Evolutionary conservation across 2,888 invertebrate genomes (phyloP).

Genomic region (Actias luna): DNA sequence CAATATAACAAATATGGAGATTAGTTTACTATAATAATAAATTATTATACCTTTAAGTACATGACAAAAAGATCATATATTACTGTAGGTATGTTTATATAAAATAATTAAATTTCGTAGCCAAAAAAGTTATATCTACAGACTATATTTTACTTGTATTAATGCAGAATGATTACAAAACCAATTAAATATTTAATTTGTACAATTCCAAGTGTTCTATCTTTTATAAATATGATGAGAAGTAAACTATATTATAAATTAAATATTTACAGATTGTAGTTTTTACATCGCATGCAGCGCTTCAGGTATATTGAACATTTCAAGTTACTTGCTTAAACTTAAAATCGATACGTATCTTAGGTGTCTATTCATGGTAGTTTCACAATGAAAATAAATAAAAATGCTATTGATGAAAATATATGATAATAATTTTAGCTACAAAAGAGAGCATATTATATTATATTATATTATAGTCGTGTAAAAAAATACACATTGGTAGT

Average conservation of each 20-base stretch:
- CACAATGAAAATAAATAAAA: not conserved
- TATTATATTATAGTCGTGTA: no score
- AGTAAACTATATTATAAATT: not conserved
- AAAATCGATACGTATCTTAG: no score
- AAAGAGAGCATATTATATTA: not conserved
- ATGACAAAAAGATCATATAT: not conserved
- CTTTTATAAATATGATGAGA: not conserved
- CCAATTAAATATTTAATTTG: no score
- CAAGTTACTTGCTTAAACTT: not conserved
- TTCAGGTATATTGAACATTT: no score
- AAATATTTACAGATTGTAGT: no score
- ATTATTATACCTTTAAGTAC: not conserved
- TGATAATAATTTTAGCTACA: not conserved
- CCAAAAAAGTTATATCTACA: not conserved
- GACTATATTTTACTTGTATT: not conserved
- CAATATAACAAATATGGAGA: not conserved
- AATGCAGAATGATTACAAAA: not conserved
- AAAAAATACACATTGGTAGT: not conserved
- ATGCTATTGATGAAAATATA: not conserved
- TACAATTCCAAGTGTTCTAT: not conserved
- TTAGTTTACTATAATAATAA: not conserved
- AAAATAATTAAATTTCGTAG: not conserved
- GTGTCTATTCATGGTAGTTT: no score
- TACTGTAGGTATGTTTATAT: not conserved
- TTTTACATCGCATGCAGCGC: no score